These are phyloP conservation scores for Eulemur rubriventer DNA, from an alignment of 2,797 vertebrate genomes.

Conservation along the genomic window DNA sequence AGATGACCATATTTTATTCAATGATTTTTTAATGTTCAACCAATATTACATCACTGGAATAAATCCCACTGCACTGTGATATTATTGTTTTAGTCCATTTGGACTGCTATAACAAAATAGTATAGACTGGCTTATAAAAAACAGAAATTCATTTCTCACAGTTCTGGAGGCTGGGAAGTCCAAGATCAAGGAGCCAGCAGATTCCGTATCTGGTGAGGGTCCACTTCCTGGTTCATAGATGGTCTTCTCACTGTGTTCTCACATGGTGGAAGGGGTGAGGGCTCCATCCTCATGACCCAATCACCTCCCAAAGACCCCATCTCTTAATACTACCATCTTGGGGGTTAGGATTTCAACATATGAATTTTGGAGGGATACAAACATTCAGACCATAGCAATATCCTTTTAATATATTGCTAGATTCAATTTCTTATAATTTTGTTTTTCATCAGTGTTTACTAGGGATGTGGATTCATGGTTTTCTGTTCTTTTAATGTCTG, in stretches of 20 bases:
- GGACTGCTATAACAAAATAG: background rate
- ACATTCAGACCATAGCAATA: background rate
- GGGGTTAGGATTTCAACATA: background rate
- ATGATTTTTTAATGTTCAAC: constrained; percentile 2
- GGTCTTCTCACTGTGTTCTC: background rate
- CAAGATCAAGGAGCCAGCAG: background rate
- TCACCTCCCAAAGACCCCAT: background rate
- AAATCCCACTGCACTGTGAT: background rate
- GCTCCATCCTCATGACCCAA: background rate
- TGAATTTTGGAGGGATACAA: background rate
- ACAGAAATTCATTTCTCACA: background rate
- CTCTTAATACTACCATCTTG: background rate
- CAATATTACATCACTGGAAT: background rate
- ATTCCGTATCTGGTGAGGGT: background rate
- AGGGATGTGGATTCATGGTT: background rate
- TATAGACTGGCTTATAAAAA: background rate
- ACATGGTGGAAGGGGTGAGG: background rate
- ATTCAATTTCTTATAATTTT: background rate
- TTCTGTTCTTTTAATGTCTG: background rate
- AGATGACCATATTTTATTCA: background rate
- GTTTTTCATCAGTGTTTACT: background rate
- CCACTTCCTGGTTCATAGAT: background rate
- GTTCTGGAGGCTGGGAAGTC: background rate
- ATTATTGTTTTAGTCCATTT: background rate
- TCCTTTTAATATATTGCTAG: background rate